Percentiles rank a stretch among this genome's conserved stretches.
These are phyloP conservation scores for Trichonephila clavata DNA, from an alignment of 1,140 invertebrate genomes.

Conservation along the genomic window DNA sequence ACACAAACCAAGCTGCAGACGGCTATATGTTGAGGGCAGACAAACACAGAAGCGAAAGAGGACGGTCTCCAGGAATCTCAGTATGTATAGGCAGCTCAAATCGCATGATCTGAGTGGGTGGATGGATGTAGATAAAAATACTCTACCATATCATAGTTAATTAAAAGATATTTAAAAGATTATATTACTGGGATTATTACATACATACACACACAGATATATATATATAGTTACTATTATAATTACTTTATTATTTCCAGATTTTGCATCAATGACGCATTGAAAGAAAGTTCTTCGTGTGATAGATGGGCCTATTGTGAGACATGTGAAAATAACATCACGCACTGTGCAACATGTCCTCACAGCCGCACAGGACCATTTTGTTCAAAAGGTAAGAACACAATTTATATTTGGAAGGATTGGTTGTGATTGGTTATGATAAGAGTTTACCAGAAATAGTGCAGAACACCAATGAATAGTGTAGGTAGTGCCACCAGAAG, in stretches of 20 bases:
- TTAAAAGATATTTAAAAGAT: too few species aligned
- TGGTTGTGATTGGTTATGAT: background rate
- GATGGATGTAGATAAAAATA: too few species aligned
- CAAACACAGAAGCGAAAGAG: too few species aligned
- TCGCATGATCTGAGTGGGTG: too few species aligned
- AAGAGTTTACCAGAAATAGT: background rate
- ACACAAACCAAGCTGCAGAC: too few species aligned
- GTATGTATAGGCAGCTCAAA: too few species aligned
- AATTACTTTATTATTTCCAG: background rate
- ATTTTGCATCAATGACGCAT: background rate
- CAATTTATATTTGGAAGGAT: too few species aligned
- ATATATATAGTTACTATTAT: background rate
- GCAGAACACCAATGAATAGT: background rate
- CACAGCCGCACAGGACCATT: background rate
- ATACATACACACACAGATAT: too few species aligned
- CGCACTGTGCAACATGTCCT: background rate
- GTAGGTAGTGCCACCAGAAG: background rate
- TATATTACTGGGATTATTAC: too few species aligned
- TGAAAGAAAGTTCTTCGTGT: background rate
- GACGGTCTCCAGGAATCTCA: too few species aligned
- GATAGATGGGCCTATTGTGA: background rate
- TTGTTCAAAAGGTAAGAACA: background rate
- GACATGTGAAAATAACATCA: background rate
- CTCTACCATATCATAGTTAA: too few species aligned
- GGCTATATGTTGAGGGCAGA: too few species aligned